Base-by-base conservation (phyloP, 30 jellyfish, hydroid and myxozoan genomes). In the Hydra vulgaris region DNA sequence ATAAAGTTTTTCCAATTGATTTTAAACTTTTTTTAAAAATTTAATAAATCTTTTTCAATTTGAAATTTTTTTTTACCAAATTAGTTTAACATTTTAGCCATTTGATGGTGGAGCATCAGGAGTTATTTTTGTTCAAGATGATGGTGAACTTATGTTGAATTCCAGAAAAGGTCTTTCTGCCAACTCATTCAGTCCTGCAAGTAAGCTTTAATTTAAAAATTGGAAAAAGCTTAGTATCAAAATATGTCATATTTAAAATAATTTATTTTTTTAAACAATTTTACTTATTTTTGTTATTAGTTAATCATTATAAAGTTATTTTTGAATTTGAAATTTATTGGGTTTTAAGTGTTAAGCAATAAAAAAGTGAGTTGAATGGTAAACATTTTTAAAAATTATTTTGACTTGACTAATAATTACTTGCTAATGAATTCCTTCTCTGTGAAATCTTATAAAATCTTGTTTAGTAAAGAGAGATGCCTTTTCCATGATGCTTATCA, bases 81-180 rank as follows among this genome's bases (percentile, higher is more conserved):
- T 40, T 40, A 40, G 61, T 40, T 40, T 40, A 3, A 3, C 12
- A 20, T 78, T 74, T 17, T 73, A 90, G 97, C 82, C 87, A 70
- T 90, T 90, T 53, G 97, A 90, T 26, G 91, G 94, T 26, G 92
- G 84, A 18, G 74, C 81, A 27, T 73, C 94, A 12, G 89, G 94
- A 23, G 72, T 70, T 25, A 54, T 90, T 27, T 90, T 90, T 69
- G 95, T 89, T 12, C 95, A 90, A 40, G 97, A 90, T 26, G 97
- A 86, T 55, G 53, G 94, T 21, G 97, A 90, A 67, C 79, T 90
- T 17, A 84, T 90, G 12, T 74, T 93, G 21, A 90, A 89, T 72
- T 90, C 97, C 15, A 77, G 97, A 53, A 90, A 90, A 67, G 94
- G 94, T 0, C 74, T 90, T 4, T 90, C 97, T 4, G 75, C 96